Evolutionary conservation across 2,888 invertebrate genomes (phyloP).

Genomic region (Pherbina coryleti): DNA sequence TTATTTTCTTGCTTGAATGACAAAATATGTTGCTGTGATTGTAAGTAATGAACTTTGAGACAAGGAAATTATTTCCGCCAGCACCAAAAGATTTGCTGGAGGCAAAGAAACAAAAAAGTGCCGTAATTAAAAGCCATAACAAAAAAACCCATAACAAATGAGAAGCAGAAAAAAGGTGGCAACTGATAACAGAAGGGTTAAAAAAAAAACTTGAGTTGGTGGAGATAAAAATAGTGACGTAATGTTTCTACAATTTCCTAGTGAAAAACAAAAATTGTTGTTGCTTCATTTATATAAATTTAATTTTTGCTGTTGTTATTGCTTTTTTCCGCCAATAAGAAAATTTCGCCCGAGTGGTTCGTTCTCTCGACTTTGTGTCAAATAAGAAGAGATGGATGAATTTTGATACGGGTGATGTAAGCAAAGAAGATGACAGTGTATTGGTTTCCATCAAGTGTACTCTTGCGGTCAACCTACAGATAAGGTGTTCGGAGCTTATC

Average conservation of each 20-base stretch:
- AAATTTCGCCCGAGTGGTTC: not conserved
- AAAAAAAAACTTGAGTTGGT: not conserved
- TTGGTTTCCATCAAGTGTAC: no score
- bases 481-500: not conserved
- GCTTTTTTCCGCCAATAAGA: not conserved
- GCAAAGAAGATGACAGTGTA: no score
- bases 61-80: not conserved
- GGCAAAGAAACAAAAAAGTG: not conserved
- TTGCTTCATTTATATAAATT: not conserved
- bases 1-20: not conserved
- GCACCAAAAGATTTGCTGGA: not conserved
- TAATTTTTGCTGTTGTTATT: not conserved
- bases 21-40: slow-evolving; percentile 27
- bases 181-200: not conserved
- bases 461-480: not conserved
- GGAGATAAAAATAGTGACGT: not conserved
- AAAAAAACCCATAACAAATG: not conserved
- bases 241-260: no score
- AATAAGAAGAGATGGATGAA: not conserved
- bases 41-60: not conserved
- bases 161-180: not conserved
- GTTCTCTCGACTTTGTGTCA: not conserved
- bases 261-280: no score
- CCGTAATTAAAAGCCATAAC: not conserved
- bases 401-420: no score